phyloP scores from a whole-genome alignment of 53 echinoderm and acorn worm genomes.

The Patiria pectinifera region DNA sequence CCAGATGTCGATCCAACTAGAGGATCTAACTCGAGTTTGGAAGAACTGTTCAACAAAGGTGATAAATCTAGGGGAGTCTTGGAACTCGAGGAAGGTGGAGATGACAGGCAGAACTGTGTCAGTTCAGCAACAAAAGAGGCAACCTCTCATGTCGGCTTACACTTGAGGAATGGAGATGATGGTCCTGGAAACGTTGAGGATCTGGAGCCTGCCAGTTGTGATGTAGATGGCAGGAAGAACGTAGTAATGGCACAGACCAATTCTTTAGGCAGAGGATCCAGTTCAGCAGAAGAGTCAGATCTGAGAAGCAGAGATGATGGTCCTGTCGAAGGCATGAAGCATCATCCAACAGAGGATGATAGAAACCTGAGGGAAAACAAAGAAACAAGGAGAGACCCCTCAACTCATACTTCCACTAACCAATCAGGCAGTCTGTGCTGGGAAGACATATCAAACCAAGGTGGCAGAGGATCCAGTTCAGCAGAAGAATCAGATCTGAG shows the following conservation, averaged over 20 bases:
- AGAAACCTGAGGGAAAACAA: not conserved
- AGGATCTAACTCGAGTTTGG: not conserved
- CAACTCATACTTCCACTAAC: not conserved
- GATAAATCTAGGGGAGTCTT: not conserved
- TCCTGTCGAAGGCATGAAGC: not conserved
- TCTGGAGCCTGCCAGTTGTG: no score
- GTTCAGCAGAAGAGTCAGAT: not conserved
- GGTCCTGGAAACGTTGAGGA: not conserved
- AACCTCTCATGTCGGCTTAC: not conserved
- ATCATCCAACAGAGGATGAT: not conserved
- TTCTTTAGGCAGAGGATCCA: no score
- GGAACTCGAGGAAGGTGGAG: not conserved
- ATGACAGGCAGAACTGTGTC: not conserved
- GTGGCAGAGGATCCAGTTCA: no score
- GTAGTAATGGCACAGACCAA: no score
- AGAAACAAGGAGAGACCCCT: not conserved
- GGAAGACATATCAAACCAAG: not conserved
- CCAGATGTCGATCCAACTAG: not conserved
- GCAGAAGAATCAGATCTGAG: not conserved
- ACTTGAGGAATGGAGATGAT: not conserved
- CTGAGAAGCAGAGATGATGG: not conserved
- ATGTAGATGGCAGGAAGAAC: not conserved
- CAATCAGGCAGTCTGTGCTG: not conserved
- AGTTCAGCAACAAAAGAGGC: not conserved
- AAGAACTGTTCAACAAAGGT: not conserved